Base-by-base conservation (phyloP, 2,113 vertebrate genomes). In the Plectropomus leopardus region DNA sequence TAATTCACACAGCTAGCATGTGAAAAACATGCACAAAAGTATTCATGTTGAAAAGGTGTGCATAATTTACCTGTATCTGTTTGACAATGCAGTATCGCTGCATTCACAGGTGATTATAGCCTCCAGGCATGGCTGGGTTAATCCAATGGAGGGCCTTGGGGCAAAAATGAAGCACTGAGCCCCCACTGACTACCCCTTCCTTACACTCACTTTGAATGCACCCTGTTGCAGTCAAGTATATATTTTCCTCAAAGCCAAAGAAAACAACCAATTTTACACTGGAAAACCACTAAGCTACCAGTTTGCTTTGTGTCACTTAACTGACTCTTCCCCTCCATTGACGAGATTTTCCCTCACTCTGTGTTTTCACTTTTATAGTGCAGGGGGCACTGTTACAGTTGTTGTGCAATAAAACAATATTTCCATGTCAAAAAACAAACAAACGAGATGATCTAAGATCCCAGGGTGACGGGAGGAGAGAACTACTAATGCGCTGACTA, bases 41-140 rank as follows among this genome's bases (percentile, higher is more conserved):
- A 19, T 23, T 47, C 44, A 17, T 40, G 7, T 48, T 14, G 23
- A 45, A 51, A 11, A n/a, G 0, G 23, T 28, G 7, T 23, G 23
- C 11, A 45, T 48, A n/a, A 3, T 54, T 30, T 59, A 3, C 63
- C 53, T 23, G 30, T 36, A 50, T 70, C 10, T 67, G 69, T 65
- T 59, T 47, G 75, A 7, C 50, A 40, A 36, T 54, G 50, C 45
- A 53, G 14, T 3, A 8, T 7, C 32, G 47, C n/a, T 71, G 54
- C 28, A 15, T 54, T 72, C 7, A 36, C 5, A 69, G n/a, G 53
- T 9, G n/a, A 50, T 44, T 7, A 47, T 7, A 47, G 17, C 54
- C 55, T 67, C 26, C 26, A 72, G 70, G 32, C 74, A 36, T 9
- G 13, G n/a, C 30, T 30, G 53, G 13, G 47, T 54, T 24, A 30